Percentiles rank a stretch among this genome's conserved stretches.
Evolutionary conservation across 2,888 invertebrate genomes (phyloP).

Genomic region (Brenthis ino): DNA sequence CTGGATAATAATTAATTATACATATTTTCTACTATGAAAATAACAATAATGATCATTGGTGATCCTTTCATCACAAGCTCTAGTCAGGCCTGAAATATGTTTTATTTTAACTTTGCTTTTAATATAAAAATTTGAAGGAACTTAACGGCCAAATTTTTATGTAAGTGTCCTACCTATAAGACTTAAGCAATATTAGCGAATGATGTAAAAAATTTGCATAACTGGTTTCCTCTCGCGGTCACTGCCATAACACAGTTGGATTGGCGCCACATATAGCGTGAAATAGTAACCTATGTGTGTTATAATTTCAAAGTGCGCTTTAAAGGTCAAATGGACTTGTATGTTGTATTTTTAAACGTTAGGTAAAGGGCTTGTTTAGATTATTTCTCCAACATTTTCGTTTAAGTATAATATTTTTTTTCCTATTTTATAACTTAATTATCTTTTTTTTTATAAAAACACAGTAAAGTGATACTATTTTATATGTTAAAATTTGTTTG

Average conservation of each 20-base stretch:
- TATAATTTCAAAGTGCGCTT: constrained; percentile 42
- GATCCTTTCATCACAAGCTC: too few relatives aligned
- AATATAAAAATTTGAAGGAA: background rate
- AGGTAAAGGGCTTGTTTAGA: background rate
- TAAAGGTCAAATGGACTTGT: constrained; percentile 27
- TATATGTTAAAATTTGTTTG: background rate
- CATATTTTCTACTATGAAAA: too few relatives aligned
- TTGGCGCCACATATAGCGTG: constrained; percentile 41
- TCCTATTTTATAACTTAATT: too few relatives aligned
- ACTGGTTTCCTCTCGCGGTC: constrained; percentile 53
- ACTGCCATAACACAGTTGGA: constrained; percentile 46
- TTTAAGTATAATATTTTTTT: too few relatives aligned
- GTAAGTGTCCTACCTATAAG: background rate
- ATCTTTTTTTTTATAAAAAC: too few relatives aligned
- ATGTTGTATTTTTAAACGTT: constrained; percentile 27
- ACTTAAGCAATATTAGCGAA: constrained; percentile 28
- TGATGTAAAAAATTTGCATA: constrained; percentile 62
- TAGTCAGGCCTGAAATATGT: too few relatives aligned
- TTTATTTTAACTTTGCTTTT: too few relatives aligned
- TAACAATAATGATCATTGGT: too few relatives aligned
- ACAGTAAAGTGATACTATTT: too few relatives aligned
- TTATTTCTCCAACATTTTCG: too few relatives aligned
- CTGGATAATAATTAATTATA: too few relatives aligned
- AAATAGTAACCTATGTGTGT: constrained; percentile 36
- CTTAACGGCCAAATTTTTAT: background rate